Base-by-base conservation (phyloP, 2,888 invertebrate species). In the Apomyelois bistriatella region DNA sequence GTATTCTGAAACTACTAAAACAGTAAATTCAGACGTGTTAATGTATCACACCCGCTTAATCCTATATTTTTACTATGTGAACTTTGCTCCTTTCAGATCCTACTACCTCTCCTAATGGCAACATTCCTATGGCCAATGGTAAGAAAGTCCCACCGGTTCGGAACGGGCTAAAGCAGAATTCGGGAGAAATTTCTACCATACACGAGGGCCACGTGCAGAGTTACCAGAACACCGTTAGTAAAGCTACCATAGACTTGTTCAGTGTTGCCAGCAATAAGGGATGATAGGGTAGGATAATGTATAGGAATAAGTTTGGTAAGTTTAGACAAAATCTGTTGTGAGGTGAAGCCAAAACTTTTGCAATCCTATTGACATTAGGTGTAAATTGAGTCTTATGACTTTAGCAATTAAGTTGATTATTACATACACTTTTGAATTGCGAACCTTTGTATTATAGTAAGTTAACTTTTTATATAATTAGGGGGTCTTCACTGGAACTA, bases 181-280 rank as follows among this genome's bases (percentile, higher is more conserved):
- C 86, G 0, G 88, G 86, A 0, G 86, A 88, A 46, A 90, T 89
- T 35, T 86, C 87, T 1, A 90, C 90, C 3, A 89, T 90, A 12
- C 71, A 74, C 49, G 90, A 90, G 55, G 89, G 87, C 0, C 73
- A 81, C 0, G 72, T 85, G 1, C 85, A 88, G 47, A 76, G 66
- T 6, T 90, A 76, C 55, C 59, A 70, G 16, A 74, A 74, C 53
- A 54, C 62, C 3, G 70, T 79, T 48, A 74, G 78, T 55, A 77
- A 71, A 49, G 80, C 77, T 15, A 88, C 79, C 5, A 73, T 74
- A 40, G 82, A 76, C 48, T 60, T 79, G 38, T 85, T 80, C 46
- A 84, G 56, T 55, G 53, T 56, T 52, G 48, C 53, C 48, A 58
- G 48, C 51, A 49, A 43, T 53, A 50, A 54, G 48, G 50, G 32